Base-by-base conservation (phyloP, 2,113 vertebrate species). In the Zeus faber region DNA sequence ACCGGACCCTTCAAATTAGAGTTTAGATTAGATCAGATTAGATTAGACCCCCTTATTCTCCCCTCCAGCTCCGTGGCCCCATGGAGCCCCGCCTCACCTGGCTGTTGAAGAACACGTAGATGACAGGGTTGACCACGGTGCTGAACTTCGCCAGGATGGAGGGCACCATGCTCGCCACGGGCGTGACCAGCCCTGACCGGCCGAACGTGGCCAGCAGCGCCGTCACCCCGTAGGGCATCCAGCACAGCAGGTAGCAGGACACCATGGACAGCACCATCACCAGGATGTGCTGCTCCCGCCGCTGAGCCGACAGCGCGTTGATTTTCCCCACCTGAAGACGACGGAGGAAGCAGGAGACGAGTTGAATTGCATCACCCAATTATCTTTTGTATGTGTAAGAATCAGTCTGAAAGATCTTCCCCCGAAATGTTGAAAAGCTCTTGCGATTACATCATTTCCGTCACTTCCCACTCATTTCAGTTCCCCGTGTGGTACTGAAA, bases 41-140 rank as follows among this genome's bases (percentile, higher is more conserved):
- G 26, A 2, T 3, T 33, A 1, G 11, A 37, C 11, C 33, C 10
- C 5, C 33, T 11, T 2, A 45, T 2, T 13, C 16, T 24, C 18
- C 37, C 26, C 16, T 18, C 4, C 3, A 27, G 4, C 20, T 46
- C n/a, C 18, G n/a, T 18, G 17, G 5, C 16, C 9, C 33, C 33
- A 37, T n/a, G 11, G 11, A 14, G 33, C 33, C 33, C n/a, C 33
- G n/a, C 18, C 79, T 78, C 49, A 92, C 89, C 86, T 90, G 90
- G 63, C 92, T 91, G 57, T 92, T 94, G 91, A 93, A 92, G 13
- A 92, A 86, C 49, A 92, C 92, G 72, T 93, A 93, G 81, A 94
- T 93, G 55, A 92, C 72, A 2, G 92, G 91, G 75, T 92, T 95
- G 75, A 88, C 92, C 64, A 93, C 90, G 0, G 90, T 93, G 80